A percentile compares a stretch with the other conserved stretches of the same genome.
Evolutionary conservation across 2,888 invertebrate genomes (phyloP).

Genomic region (Ceraclea dissimilis): DNA sequence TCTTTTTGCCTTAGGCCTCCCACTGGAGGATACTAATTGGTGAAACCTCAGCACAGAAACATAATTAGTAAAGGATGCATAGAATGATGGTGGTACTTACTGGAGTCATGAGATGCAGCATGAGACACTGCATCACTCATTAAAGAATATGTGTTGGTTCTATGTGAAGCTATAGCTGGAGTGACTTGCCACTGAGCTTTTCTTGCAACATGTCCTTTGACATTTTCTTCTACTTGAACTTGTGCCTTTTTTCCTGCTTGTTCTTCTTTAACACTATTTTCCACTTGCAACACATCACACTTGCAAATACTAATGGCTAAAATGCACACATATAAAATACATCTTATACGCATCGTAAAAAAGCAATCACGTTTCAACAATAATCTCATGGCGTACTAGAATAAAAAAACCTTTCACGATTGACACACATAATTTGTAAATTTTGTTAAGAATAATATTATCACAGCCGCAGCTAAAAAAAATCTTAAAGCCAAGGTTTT

Average conservation of each 20-base stretch:
- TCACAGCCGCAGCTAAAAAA: constrained; percentile 15
- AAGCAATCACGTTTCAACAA: neutral
- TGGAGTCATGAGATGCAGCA: constrained; percentile 50
- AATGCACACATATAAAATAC: constrained; percentile 45
- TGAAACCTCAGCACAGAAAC: too few species aligned
- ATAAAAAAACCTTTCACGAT: neutral
- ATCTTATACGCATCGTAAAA: constrained; percentile 19
- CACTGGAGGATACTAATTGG: too few species aligned
- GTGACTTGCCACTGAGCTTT: constrained; percentile 12
- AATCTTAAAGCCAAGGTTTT: constrained; percentile 20
- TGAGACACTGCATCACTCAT: constrained; percentile 51
- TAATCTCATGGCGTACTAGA: neutral
- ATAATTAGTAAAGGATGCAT: too few species aligned
- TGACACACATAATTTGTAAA: constrained; percentile 13
- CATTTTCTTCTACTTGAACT: constrained; percentile 13
- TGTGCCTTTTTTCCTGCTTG: constrained; percentile 3
- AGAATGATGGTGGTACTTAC: too few species aligned
- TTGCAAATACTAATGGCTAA: constrained; percentile 45
- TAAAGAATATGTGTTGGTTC: constrained; percentile 40
- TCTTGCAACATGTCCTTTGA: constrained; percentile 3
- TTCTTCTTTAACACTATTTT: constrained; percentile 7
- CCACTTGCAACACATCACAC: constrained; percentile 40
- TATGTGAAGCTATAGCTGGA: constrained; percentile 5
- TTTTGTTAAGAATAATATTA: constrained; percentile 5
- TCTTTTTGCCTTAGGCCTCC: too few species aligned